Percentiles rank a stretch among this genome's conserved stretches.
Evolutionary conservation across 2,113 vertebrate genomes (phyloP).

Genomic region (Amphiprion percula): DNA sequence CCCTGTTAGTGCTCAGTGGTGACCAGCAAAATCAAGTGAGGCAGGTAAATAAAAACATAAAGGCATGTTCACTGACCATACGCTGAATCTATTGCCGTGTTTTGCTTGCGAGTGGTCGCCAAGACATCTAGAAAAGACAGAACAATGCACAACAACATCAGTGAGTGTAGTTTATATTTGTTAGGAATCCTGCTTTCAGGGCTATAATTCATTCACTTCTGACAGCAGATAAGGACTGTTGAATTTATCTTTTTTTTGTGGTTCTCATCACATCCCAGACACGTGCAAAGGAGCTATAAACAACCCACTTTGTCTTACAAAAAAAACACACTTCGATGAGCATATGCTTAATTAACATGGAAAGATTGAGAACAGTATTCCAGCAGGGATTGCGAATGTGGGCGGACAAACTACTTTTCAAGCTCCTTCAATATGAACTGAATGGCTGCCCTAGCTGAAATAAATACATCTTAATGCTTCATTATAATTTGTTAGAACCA

Average conservation of each 20-base stretch:
- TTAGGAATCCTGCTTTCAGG: not conserved
- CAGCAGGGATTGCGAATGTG: constrained; percentile 10
- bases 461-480: constrained; percentile 33
- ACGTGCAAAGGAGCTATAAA: constrained; percentile 16
- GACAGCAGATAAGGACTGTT: not conserved
- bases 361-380: constrained; percentile 38
- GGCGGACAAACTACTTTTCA: constrained; percentile 31
- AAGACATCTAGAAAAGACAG: constrained; percentile 80
- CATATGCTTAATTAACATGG: constrained; percentile 42
- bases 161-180: not conserved
- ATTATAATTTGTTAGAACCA: constrained; percentile 9
- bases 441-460: constrained; percentile 28
- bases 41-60: not conserved
- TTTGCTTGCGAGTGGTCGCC: constrained; percentile 85
- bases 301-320: constrained; percentile 12
- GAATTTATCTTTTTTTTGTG: constrained; percentile 14
- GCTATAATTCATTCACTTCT: not conserved
- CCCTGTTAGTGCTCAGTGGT: not conserved
- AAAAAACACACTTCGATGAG: constrained; percentile 16
- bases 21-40: not conserved
- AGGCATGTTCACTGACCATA: constrained; percentile 82
- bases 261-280: constrained; percentile 8
- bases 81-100: constrained; percentile 82
- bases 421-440: constrained; percentile 22
- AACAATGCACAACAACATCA: constrained; percentile 5